Base-by-base conservation (phyloP, 2,888 invertebrate species). In the Celastrina argiolus region DNA sequence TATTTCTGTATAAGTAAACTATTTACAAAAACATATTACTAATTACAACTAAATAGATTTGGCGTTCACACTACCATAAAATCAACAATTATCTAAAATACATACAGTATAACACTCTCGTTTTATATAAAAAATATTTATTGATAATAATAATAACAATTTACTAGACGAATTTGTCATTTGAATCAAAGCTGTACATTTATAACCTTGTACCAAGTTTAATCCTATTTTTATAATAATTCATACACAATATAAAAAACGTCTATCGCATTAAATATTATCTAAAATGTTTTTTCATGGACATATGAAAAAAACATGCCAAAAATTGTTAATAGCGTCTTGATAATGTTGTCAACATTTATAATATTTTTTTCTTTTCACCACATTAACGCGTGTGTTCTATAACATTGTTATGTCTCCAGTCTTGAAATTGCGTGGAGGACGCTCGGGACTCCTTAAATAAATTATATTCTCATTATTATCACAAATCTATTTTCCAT, bases 401-500 rank as follows among this genome's bases (percentile, higher is more conserved):
- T 51, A 51, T 51, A 51, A 51, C 22, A 51, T 51, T 7, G 51
- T 51, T 51, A 51, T 51, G 51, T 51, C 51, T 26, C 51, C 51
- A 12, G 22, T 51, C 51, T 51, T 51, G 51, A 26, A 51, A 14
- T 12, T 51, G 12, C 51, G 51, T 12, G 51, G 36, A 36, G 36
- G 51, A 5, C 51, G 51, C 51, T 51, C 51, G 51, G 51, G 51
- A 3, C 51, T 51, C 51, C 51, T 51, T 14, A 51, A 26, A 51
- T 22, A 22, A 22, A 26, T 5, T 12, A 22, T 51, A 12, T 51
- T 12, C 22, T 26, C 14, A 22, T 51, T 51, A 51, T 4, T 31
- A 31, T 31, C 5, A 31, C 31, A 31, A 31, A 31, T 31, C 8
- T 36, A 8, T 36, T 12, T 36, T 12, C 8, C 10, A 0, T 12